phyloP scores from a whole-genome alignment of 35 echinoderm and acorn worm species.

The Stichopus chloronotus region DNA sequence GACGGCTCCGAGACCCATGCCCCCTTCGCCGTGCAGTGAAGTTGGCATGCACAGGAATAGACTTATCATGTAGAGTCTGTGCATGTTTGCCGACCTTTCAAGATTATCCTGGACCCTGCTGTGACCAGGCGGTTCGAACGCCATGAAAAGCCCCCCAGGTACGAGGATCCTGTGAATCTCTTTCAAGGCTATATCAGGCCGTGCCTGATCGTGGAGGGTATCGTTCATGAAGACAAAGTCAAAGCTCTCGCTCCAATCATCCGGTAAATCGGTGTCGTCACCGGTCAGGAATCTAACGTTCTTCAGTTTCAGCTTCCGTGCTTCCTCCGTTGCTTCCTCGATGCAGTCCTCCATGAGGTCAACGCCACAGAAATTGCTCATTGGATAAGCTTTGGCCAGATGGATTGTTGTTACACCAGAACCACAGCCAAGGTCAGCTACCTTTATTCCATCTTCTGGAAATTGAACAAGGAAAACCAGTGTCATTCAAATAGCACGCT shows the following conservation, averaged over 20 bases:
- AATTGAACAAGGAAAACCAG: too few relatives aligned
- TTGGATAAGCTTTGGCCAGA: conserved; percentile 73
- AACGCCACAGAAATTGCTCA: conserved; percentile 67
- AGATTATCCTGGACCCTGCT: conserved; percentile 68
- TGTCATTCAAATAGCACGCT: too few relatives aligned
- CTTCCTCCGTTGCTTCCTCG: conserved; percentile 42
- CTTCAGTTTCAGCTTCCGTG: conserved; percentile 36
- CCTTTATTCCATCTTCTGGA: conserved; percentile 70
- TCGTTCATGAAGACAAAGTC: conserved; percentile 75
- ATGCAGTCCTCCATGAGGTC: conserved; percentile 65
- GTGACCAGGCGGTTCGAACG: conserved; percentile 58
- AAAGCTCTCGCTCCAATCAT: conserved; percentile 75
- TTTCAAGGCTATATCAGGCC: conserved; percentile 63
- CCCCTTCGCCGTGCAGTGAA: conserved; percentile 65
- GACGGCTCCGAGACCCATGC: conserved; percentile 65
- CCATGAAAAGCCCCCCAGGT: conserved; percentile 46
- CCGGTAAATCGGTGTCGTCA: conserved; percentile 70
- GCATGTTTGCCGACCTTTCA: background rate
- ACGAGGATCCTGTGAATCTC: conserved; percentile 78
- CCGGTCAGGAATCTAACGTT: conserved; percentile 59
- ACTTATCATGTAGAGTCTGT: conserved; percentile 62
- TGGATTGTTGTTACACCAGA: conserved; percentile 32
- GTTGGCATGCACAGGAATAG: conserved; percentile 82
- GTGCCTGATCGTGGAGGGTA: conserved; percentile 75
- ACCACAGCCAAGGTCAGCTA: conserved; percentile 83